These are phyloP conservation scores for Plagodis pulveraria DNA, from an alignment of 2,888 invertebrate genomes.

Conservation along the genomic window DNA sequence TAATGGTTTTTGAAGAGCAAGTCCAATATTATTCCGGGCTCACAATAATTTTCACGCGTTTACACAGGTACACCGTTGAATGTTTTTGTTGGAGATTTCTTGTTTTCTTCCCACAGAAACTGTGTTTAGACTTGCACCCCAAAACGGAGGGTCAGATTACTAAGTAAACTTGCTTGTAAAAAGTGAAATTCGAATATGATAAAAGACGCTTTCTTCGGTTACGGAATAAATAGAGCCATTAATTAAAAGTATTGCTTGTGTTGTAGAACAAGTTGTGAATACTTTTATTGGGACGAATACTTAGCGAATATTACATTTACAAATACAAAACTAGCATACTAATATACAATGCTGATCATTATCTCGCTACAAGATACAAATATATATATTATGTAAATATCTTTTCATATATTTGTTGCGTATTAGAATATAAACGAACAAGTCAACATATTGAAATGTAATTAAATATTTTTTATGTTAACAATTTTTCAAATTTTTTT, in stretches of 20 bases:
- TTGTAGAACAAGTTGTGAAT: background rate
- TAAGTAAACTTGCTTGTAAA: conserved; percentile 34
- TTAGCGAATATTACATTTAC: too few species aligned
- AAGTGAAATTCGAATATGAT: conserved; percentile 17
- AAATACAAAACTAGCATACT: too few species aligned
- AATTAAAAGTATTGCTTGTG: conserved; percentile 12
- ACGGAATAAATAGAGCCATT: conserved; percentile 11
- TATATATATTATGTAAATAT: too few species aligned
- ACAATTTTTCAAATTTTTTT: too few species aligned
- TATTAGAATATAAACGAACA: too few species aligned
- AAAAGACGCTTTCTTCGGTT: conserved; percentile 12
- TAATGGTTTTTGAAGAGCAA: conserved; percentile 79
- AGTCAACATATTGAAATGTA: too few species aligned
- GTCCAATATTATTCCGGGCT: conserved; percentile 78
- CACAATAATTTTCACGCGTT: conserved; percentile 79
- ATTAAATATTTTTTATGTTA: too few species aligned
- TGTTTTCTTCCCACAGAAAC: conserved; percentile 59
- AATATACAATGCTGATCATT: too few species aligned
- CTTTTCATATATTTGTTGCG: too few species aligned
- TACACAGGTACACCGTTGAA: conserved; percentile 56
- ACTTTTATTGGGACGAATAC: too few species aligned
- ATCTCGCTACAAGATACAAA: too few species aligned
- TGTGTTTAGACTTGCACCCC: conserved; percentile 50
- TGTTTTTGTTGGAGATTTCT: conserved; percentile 68
- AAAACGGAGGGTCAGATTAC: conserved; percentile 47